Percentiles rank a stretch among this genome's conserved stretches.
Evolutionary conservation across 2,113 vertebrate species (phyloP).

Genomic region (Cromileptes altivelis): DNA sequence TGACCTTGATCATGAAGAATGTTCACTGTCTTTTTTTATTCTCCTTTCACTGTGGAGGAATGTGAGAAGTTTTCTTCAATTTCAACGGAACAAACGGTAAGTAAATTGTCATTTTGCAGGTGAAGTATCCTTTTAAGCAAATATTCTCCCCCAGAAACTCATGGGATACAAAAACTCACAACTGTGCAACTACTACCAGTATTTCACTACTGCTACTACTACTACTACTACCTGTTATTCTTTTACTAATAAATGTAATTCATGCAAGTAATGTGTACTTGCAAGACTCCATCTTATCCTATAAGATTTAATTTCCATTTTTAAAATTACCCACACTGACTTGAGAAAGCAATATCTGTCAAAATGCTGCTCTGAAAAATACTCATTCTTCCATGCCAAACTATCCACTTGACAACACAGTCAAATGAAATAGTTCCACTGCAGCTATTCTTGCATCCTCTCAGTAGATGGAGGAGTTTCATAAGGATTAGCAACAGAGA

Average conservation of each 20-base stretch:
- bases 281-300: too few relatives aligned
- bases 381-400: background rate
- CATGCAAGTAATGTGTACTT: background rate
- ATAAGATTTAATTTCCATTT: too few relatives aligned
- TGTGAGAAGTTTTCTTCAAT: too few relatives aligned
- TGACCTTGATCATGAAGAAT: too few relatives aligned
- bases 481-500: background rate
- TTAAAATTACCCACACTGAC: too few relatives aligned
- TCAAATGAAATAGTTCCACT: background rate
- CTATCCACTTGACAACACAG: background rate
- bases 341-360: background rate
- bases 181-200: background rate
- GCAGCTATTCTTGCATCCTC: background rate
- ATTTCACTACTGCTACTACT: background rate
- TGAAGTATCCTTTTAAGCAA: too few relatives aligned
- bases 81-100: too few relatives aligned
- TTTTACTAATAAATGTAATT: too few relatives aligned
- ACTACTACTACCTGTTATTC: too few relatives aligned
- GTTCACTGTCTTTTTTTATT: too few relatives aligned
- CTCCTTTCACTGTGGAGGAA: too few relatives aligned
- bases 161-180: background rate
- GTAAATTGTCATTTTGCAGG: too few relatives aligned
- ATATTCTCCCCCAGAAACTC: background rate
- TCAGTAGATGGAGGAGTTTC: constrained; percentile 31
- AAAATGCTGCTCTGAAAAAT: background rate